Evolutionary conservation across 2,888 invertebrate species (phyloP), one percentile per base, ranked within the genome.

Genomic region (Myopa testacea): DNA sequence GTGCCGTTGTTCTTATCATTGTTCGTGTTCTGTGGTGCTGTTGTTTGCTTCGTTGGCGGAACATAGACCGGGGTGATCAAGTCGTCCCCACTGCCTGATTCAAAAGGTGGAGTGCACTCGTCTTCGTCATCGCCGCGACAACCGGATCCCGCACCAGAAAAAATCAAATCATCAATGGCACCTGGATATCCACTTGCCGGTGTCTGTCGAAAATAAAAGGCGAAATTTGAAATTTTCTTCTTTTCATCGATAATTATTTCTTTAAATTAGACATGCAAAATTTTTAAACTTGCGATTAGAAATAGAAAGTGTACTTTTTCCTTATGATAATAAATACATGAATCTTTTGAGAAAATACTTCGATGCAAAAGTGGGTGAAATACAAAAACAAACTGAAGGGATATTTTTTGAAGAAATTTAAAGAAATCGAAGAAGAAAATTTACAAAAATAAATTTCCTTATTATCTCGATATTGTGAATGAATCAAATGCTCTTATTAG

Each of bases 71-170:
- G 97, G 0, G 96, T 97, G 82, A 98, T 96, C 77, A 98, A 92
- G 87, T 97, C 97, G 87, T 98, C 97, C 81, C 96, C 96, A 63
- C 95, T 94, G 12, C 95, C 95, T 1, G 94, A 93, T 83, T 96
- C 95, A 55, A 95, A 95, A 52, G 95, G 91, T 14, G 96, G 95
- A 1, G 93, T 93, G 87, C 97, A 97, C 82, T 97, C 97, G 84
- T 97, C 97, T 87, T 98, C 97, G 85, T 97, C 97, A 84, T 96
- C 97, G 79, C 95, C 95, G 67, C 95, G 93, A 85, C 97, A 97
- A 0, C 96, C 97, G 4, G 96, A 96, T 0, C 97, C 96, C 1
- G 96, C 96, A 3, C 97, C 97, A 10, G 96, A 96, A 90, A 95
- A 96, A 75, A 98, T 95, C 80, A 98, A 91, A 89, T 98, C 98